phyloP scores from a whole-genome alignment of 2,888 invertebrate species.

The Clivina fossor region DNA sequence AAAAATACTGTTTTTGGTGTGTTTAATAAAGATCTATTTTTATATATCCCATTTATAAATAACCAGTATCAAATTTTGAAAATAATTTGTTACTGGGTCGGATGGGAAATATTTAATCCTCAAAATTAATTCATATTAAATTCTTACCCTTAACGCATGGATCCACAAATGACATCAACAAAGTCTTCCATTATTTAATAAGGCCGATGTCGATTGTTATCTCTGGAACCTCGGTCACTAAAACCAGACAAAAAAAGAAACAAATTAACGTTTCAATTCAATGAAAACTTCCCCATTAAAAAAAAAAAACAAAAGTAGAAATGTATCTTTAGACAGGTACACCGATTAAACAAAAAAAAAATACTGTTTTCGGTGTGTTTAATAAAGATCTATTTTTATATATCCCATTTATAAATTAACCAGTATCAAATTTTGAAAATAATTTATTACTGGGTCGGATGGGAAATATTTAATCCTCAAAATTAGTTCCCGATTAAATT shows the following conservation, averaged over 20 bases:
- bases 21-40: conserved; percentile 3
- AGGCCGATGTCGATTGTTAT: conserved; percentile 49
- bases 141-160: conserved; percentile 29
- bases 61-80: neutral
- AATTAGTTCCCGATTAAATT: no score
- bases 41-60: conserved; percentile 5
- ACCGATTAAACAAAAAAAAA: conserved; percentile 26
- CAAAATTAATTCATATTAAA: no score
- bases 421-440: neutral
- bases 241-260: conserved; percentile 11
- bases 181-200: conserved; percentile 45
- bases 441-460: neutral
- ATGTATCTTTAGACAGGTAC: conserved; percentile 43
- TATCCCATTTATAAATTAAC: conserved; percentile 4
- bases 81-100: neutral
- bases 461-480: conserved; percentile 2
- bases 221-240: conserved; percentile 54
- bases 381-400: conserved; percentile 8
- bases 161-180: conserved; percentile 37
- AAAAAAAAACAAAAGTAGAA: conserved; percentile 15
- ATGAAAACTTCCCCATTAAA: neutral
- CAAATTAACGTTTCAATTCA: no score
- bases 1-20: neutral
- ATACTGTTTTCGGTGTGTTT: conserved; percentile 10
- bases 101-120: conserved; percentile 1